Percentiles rank a stretch among this genome's conserved stretches.
Conservation (phyloP, 2,113 vertebrate species). For the Macroglossus sobrinus region DNA sequence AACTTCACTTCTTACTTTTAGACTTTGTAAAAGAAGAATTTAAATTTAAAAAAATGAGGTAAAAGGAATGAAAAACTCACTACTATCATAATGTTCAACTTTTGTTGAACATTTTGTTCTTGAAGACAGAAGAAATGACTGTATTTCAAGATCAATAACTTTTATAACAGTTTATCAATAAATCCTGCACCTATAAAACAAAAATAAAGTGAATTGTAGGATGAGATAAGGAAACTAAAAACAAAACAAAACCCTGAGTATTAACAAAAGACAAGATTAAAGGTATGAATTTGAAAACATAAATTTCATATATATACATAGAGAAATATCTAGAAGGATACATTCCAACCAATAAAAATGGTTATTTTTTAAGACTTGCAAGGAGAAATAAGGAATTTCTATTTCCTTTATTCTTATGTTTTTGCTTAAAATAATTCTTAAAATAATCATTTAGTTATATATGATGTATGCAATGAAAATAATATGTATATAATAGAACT, state of each 20-base stretch:
- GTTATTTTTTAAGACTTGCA: neutral
- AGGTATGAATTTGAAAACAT: neutral
- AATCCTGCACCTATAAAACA: neutral
- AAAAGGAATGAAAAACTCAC: neutral
- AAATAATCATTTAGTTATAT: neutral
- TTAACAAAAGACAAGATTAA: neutral
- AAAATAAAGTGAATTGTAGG: neutral
- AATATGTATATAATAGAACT: neutral
- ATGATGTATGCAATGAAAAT: neutral
- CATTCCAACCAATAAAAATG: neutral
- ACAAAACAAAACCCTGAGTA: neutral
- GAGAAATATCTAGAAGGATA: neutral
- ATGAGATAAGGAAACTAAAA: neutral
- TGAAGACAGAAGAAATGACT: neutral
- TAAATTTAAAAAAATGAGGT: neutral
- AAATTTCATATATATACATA: neutral
- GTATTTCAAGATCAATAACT: neutral
- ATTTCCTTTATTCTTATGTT: neutral
- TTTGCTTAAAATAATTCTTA: neutral
- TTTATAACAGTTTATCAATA: neutral
- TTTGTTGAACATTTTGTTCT: neutral
- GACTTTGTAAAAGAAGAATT: neutral
- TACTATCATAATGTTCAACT: neutral
- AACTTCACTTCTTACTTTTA: neutral
- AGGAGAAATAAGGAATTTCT: neutral